phyloP scores from a whole-genome alignment of 2,113 vertebrate genomes.

The Vombatus ursinus region DNA sequence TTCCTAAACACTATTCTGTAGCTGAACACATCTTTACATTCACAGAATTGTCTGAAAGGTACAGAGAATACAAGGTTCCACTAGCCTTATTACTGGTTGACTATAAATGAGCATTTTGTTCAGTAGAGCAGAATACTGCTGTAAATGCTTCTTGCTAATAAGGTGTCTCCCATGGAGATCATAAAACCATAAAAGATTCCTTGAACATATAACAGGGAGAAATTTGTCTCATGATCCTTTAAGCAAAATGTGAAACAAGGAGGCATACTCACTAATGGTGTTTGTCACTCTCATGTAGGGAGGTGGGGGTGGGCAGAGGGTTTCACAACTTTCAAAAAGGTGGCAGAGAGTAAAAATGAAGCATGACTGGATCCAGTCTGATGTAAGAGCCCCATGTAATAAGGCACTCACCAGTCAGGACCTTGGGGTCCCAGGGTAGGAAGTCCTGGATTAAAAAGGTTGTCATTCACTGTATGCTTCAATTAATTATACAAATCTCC shows the following conservation, averaged over 20 bases:
- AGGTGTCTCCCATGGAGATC: not conserved
- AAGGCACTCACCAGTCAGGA: not conserved
- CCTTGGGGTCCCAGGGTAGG: not conserved
- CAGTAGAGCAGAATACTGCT: not conserved
- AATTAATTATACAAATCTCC: not conserved
- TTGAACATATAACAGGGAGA: not conserved
- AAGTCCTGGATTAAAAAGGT: not conserved
- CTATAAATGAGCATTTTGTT: not conserved
- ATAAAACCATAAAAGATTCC: not conserved
- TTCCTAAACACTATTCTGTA: not conserved
- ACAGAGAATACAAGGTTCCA: not conserved
- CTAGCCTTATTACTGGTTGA: not conserved
- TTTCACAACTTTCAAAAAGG: not conserved
- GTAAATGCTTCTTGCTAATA: not conserved
- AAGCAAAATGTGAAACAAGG: not conserved
- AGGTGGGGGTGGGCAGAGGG: not conserved
- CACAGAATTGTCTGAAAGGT: not conserved
- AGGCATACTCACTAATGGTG: not conserved
- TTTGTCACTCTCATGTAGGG: not conserved
- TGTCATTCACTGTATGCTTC: not conserved
- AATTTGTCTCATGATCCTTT: not conserved
- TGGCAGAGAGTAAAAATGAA: not conserved
- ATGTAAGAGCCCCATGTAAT: not conserved
- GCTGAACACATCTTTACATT: not conserved
- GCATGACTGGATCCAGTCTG: not conserved